Conservation (phyloP, 2,113 vertebrate genomes). For the Stegastes partitus region DNA sequence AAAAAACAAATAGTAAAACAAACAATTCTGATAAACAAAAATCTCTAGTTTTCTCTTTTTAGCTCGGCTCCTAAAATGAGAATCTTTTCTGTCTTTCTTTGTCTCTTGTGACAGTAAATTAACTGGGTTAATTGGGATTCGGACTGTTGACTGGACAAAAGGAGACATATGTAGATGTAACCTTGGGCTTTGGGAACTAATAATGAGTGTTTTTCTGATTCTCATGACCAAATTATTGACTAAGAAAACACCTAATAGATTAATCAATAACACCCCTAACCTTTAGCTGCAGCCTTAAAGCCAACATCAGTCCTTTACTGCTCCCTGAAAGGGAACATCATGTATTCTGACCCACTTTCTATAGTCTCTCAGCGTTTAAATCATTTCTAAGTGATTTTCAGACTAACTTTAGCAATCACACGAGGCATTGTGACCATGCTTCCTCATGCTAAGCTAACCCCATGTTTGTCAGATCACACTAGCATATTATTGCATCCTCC, state of each 20-base stretch:
- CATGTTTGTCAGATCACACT: neutral
- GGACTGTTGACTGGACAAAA: neutral
- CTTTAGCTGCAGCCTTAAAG: neutral
- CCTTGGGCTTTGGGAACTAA: neutral
- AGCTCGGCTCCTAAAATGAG: neutral
- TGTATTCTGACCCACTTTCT: neutral
- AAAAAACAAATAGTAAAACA: no score
- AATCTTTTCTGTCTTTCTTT: slow-evolving; percentile 4
- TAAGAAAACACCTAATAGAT: neutral
- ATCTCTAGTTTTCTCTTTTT: no score
- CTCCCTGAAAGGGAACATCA: neutral
- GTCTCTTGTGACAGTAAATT: neutral
- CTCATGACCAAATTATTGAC: neutral
- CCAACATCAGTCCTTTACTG: neutral
- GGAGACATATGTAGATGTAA: neutral
- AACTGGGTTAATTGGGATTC: neutral
- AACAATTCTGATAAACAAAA: no score
- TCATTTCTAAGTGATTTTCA: neutral
- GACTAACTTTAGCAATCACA: neutral
- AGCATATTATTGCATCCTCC: neutral
- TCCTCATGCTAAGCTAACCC: neutral
- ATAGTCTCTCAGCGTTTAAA: neutral
- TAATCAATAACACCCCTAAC: neutral
- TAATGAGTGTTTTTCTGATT: neutral
- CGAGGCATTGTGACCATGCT: neutral